A percentile compares a stretch with the other conserved stretches of the same genome.
These are phyloP conservation scores for Hydrolagus affinis DNA, from an alignment of 2,113 vertebrate species.

Conservation along the genomic window DNA sequence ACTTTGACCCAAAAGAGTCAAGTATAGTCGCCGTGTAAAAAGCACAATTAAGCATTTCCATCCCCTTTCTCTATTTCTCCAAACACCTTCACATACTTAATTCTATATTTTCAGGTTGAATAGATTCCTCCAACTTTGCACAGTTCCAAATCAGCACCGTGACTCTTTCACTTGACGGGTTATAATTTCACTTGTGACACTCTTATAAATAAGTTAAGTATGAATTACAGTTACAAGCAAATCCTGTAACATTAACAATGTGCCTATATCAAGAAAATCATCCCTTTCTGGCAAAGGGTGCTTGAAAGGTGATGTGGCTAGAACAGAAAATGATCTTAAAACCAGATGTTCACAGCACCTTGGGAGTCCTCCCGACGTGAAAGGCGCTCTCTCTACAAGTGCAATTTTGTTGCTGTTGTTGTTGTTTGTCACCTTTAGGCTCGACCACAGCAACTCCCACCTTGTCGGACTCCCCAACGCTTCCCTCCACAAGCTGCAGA, in stretches of 20 bases:
- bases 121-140: neutral
- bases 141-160: neutral
- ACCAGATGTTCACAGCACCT: too few relatives aligned
- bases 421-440: too few relatives aligned
- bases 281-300: neutral
- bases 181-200: too few relatives aligned
- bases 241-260: too few relatives aligned
- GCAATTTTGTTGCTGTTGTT: too few relatives aligned
- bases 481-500: too few relatives aligned
- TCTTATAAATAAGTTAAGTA: neutral
- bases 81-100: neutral
- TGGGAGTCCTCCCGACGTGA: too few relatives aligned
- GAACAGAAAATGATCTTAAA: too few relatives aligned
- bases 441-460: too few relatives aligned
- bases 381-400: too few relatives aligned
- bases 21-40: neutral
- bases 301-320: too few relatives aligned
- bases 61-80: neutral
- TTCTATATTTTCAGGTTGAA: neutral
- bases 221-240: neutral
- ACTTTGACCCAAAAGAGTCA: neutral
- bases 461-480: too few relatives aligned
- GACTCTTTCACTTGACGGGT: neutral
- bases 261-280: neutral
- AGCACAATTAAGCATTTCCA: neutral